A percentile compares a stretch with the other conserved stretches of the same genome.
Evolutionary conservation across 2,113 vertebrate genomes (phyloP).

Genomic region (Sakesphorus luctuosus): DNA sequence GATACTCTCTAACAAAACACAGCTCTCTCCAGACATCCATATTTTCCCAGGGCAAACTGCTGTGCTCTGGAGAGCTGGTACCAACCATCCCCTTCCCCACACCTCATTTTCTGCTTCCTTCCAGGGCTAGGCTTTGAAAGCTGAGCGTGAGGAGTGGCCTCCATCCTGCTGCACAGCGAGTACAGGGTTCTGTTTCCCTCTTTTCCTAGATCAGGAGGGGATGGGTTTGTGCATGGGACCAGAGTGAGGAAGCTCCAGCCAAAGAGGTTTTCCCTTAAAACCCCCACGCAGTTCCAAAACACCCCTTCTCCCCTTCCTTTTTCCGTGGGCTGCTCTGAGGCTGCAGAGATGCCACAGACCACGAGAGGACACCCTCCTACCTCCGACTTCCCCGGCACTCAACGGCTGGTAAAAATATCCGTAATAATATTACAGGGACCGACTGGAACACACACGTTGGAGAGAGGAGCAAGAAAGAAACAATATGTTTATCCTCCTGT

Average conservation of each 20-base stretch:
- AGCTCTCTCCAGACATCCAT: neutral
- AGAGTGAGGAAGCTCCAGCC: neutral
- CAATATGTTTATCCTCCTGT: conserved; percentile 34
- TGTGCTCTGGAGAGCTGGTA: neutral
- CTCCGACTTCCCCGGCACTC: conserved; percentile 35
- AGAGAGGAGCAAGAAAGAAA: conserved; percentile 13
- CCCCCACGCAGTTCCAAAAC: rapidly evolving
- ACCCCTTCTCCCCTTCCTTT: neutral
- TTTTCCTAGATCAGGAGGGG: rapidly evolving
- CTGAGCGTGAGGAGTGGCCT: rapidly evolving
- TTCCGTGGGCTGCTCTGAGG: neutral
- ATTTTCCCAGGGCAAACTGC: rapidly evolving
- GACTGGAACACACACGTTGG: conserved; percentile 44
- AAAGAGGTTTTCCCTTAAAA: neutral
- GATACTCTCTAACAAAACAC: neutral
- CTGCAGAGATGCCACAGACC: conserved; percentile 46
- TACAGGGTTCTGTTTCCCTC: rapidly evolving
- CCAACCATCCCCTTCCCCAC: neutral
- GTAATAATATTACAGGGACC: conserved; percentile 15
- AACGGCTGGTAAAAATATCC: conserved; percentile 12
- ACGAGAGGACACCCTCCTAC: conserved; percentile 76
- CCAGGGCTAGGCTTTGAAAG: neutral
- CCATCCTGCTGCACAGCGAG: neutral
- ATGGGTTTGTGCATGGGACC: rapidly evolving
- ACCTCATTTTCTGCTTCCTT: neutral